Evolutionary conservation across 2,888 invertebrate genomes (phyloP).

Genomic region (Papilio elwesi): DNA sequence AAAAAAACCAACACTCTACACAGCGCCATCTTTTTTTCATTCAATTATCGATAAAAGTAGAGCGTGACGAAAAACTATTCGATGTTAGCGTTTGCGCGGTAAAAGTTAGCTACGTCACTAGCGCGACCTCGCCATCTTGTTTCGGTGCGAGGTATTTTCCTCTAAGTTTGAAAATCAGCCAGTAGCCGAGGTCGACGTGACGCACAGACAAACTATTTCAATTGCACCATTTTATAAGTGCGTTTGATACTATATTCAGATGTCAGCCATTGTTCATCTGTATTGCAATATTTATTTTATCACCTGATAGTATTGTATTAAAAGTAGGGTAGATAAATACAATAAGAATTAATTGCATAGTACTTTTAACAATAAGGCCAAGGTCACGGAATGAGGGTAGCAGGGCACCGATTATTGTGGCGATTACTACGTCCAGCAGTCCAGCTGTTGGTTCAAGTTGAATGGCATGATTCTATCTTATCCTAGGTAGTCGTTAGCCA

Average conservation of each 20-base stretch:
- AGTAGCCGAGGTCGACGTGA: slow-evolving; percentile 17
- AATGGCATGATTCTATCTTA: too few species aligned
- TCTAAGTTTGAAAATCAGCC: slow-evolving; percentile 25
- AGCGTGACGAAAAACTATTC: slow-evolving; percentile 24
- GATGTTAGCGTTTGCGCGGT: slow-evolving; percentile 17
- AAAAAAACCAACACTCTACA: not conserved
- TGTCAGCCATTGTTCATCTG: not conserved
- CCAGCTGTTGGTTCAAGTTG: too few species aligned
- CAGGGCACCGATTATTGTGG: too few species aligned
- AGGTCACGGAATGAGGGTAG: too few species aligned
- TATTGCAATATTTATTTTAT: slow-evolving; percentile 3
- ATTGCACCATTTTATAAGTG: slow-evolving; percentile 23
- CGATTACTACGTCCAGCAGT: too few species aligned
- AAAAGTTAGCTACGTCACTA: slow-evolving; percentile 20
- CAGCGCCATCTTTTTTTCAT: slow-evolving; percentile 13
- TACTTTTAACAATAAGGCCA: too few species aligned
- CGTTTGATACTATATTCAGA: not conserved
- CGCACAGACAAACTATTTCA: slow-evolving; percentile 11
- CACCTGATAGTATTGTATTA: not conserved
- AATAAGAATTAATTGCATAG: not conserved
- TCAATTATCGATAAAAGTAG: slow-evolving; percentile 28
- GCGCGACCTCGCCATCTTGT: slow-evolving; percentile 26
- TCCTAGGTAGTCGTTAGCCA: too few species aligned
- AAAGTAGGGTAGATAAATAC: not conserved
- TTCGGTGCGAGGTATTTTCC: slow-evolving; percentile 30